Conservation (phyloP, 2,797 vertebrate genomes). For the Bryconaethiops microstoma region DNA sequence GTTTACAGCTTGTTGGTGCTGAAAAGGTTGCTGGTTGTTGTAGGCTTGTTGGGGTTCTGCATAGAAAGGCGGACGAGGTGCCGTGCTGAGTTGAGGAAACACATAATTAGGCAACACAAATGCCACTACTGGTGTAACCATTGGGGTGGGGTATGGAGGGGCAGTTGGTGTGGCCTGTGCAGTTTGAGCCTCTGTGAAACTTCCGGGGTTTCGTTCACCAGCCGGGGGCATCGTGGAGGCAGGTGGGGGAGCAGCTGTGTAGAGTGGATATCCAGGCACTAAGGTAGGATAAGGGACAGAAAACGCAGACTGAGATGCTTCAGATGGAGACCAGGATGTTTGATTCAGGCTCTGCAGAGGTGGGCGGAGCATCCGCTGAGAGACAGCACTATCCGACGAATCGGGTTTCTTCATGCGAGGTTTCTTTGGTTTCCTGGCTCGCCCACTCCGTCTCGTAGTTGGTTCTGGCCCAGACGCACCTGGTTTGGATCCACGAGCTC, state of each 20-base stretch:
- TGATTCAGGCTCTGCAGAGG: constrained; percentile 80
- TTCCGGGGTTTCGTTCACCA: constrained; percentile 70
- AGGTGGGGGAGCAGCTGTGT: constrained; percentile 78
- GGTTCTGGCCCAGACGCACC: constrained; percentile 64
- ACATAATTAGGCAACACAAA: constrained; percentile 86
- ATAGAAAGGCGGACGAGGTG: constrained; percentile 68
- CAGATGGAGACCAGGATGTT: constrained; percentile 86
- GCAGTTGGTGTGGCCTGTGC: constrained; percentile 71
- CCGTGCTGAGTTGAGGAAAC: constrained; percentile 72
- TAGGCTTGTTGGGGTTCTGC: constrained; percentile 60
- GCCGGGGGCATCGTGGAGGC: constrained; percentile 60
- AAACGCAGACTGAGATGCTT: constrained; percentile 85
- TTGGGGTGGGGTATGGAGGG: constrained; percentile 70
- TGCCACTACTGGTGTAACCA: constrained; percentile 86
- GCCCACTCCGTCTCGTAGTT: constrained; percentile 68
- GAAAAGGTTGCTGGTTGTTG: constrained; percentile 69
- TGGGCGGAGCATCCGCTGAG: constrained; percentile 71
- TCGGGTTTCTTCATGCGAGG: constrained; percentile 79
- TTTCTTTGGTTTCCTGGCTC: constrained; percentile 88
- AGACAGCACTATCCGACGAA: constrained; percentile 84
- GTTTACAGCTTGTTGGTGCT: constrained; percentile 64
- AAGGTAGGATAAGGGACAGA: constrained; percentile 79
- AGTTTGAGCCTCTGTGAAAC: constrained; percentile 73
- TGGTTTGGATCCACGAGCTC: constrained; percentile 71
- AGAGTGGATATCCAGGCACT: constrained; percentile 82